These are phyloP conservation scores for Metallyticus violacea DNA, from an alignment of 2,888 invertebrate species.

Conservation along the genomic window DNA sequence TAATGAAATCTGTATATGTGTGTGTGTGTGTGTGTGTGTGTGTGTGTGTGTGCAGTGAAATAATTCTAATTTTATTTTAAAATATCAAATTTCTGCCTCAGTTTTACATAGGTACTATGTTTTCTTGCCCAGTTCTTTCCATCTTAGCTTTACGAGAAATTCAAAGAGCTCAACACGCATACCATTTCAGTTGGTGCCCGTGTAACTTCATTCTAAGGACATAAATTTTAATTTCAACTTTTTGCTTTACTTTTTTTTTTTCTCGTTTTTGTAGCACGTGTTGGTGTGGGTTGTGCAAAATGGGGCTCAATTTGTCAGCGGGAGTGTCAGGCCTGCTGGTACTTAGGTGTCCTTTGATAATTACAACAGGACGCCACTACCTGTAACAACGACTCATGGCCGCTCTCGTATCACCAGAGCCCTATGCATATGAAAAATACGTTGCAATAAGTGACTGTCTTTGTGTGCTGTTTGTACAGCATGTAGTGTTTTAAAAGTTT, in stretches of 20 bases:
- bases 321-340: slow-evolving; percentile 21
- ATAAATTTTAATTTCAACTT: slow-evolving; percentile 8
- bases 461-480: not conserved
- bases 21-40: too few species aligned
- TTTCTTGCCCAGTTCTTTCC: too few species aligned
- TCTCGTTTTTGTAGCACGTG: not conserved
- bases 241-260: not conserved
- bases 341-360: slow-evolving; percentile 28
- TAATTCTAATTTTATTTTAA: too few species aligned
- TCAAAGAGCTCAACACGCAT: not conserved
- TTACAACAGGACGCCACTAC: slow-evolving; percentile 1
- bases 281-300: not conserved
- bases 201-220: not conserved
- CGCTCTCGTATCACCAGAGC: not conserved
- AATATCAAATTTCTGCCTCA: too few species aligned
- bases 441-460: not conserved
- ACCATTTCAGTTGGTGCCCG: not conserved
- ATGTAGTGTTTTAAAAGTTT: not conserved
- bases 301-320: slow-evolving; percentile 26
- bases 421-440: not conserved
- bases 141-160: not conserved
- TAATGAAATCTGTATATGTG: too few species aligned
- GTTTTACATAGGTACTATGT: too few species aligned
- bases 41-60: too few species aligned
- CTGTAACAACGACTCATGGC: not conserved